A percentile compares a stretch with the other conserved stretches of the same genome.
Conservation (phyloP, 2,113 vertebrate genomes). For the Pavo muticus region DNA sequence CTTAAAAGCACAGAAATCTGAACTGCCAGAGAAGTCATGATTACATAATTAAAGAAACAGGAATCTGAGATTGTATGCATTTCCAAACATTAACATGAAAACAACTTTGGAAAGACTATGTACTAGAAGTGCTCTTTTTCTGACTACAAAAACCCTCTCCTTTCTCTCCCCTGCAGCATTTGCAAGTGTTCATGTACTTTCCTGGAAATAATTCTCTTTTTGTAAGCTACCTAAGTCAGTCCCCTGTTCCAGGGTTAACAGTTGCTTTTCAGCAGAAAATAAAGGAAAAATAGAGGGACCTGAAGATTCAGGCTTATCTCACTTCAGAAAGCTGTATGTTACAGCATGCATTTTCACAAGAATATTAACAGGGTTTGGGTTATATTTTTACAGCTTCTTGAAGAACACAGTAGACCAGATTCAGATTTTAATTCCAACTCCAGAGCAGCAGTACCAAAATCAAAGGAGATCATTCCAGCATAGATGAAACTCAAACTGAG, state of each 20-base stretch:
- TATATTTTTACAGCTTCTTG: neutral
- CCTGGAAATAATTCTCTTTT: neutral
- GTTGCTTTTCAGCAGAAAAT: neutral
- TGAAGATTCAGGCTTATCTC: neutral
- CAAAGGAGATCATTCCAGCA: neutral
- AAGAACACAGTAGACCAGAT: neutral
- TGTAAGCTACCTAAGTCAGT: neutral
- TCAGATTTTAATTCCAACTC: neutral
- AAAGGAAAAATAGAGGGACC: neutral
- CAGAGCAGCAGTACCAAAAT: neutral
- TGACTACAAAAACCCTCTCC: neutral
- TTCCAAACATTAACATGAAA: neutral
- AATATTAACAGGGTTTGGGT: neutral
- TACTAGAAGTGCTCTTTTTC: neutral
- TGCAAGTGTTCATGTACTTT: neutral
- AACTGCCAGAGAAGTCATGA: conserved; percentile 30
- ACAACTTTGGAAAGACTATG: neutral
- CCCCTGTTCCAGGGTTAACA: neutral
- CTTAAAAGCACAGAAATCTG: conserved; percentile 18
- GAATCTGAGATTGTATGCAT: neutral
- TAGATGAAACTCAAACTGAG: neutral
- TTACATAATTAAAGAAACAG: conserved; percentile 54
- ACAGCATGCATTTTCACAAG: neutral
- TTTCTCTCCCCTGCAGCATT: neutral
- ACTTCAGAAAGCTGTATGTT: neutral